Evolutionary conservation across 2,888 invertebrate species (phyloP), one percentile per base, ranked within the genome.

Genomic region (Drosophila buzzatii): DNA sequence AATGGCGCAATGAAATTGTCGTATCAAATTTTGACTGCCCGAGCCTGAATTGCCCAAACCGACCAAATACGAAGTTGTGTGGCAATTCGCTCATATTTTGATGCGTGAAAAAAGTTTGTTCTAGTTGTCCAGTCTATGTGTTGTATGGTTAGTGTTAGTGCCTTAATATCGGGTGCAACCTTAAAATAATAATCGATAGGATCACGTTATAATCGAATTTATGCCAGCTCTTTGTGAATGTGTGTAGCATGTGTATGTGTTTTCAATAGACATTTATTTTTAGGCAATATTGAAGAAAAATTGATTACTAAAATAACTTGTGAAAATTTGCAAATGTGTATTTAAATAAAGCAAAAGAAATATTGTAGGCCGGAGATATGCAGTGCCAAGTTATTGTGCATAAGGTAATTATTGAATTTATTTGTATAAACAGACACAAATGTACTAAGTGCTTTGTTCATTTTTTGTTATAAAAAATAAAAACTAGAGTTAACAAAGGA

Each of bases 191-290:
- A 23, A 57, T 57, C 57, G 57, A 57, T 44, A 44, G 2, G 12
- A 16, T 10, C 10, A 6, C 20, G 8, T 31, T 14, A 9, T 33
- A 33, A 44, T 35, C 45, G 57, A 58, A 58, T 35, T 16, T 9
- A 10, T 37, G 4, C 14, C 37, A 71, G 42, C 44, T 69, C 52
- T 45, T 51, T 41, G 16, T 56, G 18, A 68, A 41, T 63, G 51
- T 59, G 45, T 67, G 61, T 49, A 58, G 45, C 47, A 58, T 52
- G 51, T 76, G 55, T 56, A 51, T 68, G 76, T 76, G 70, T 70
- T 76, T 76, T 80, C 81, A 76, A 80, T 80, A 80, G 81, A 62
- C 76, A 76, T 76, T 76, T 39, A 59, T 60, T 65, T 76, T 76
- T 76, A 70, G 76, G 76, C 81, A 76, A 61, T 70, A 80, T 62